Base-by-base conservation (phyloP, 1,140 invertebrate species). In the Dinoponera quadriceps region DNA sequence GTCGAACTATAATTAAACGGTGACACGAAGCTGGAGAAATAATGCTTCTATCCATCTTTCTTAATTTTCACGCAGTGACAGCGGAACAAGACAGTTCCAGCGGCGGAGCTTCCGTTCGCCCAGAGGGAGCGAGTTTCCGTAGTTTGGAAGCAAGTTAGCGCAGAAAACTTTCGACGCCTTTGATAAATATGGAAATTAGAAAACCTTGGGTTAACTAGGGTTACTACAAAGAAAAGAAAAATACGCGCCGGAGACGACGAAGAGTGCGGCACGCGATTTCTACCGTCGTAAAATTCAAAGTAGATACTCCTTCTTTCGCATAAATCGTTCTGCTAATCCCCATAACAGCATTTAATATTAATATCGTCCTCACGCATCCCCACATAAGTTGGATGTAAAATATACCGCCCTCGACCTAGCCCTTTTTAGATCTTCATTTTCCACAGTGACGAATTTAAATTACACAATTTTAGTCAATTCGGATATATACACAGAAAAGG, bases 171-270 rank as follows among this genome's bases (percentile, higher is more conserved):
- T 57, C 72, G 49, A 38, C 65, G 62, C n/a, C 29, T 60, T 71
- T 85, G 85, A 91, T 89, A 91, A 91, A 90, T 91, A 91, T 91
- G 90, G 83, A 90, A 88, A 91, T 91, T 88, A 83, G 81, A 62
- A 86, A 86, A 85, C 65, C 83, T 77, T 86, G 71, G 62, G 62
- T 69, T 71, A 85, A 75, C 89, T 84, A 71, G 57, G 51, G 75
- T 72, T 55, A 73, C 49, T 77, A 7, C 13, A 51, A 51, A 59
- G 29, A 44, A 51, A 73, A 83, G 51, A 80, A 80, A 77, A 77
- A 69, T 83, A 83, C 33, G 25, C 62, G 57, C 44, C n/a, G 33
- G 69, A 38, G 20, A 55, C 11, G 27, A 2, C 18, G 33, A 18
- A 44, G 51, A 48, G 7, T 13, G 7, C 33, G 29, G 29, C 2